A percentile compares a stretch with the other conserved stretches of the same genome.
These are phyloP conservation scores for Mastomys coucha DNA, from an alignment of 2,113 vertebrate genomes.

Conservation along the genomic window DNA sequence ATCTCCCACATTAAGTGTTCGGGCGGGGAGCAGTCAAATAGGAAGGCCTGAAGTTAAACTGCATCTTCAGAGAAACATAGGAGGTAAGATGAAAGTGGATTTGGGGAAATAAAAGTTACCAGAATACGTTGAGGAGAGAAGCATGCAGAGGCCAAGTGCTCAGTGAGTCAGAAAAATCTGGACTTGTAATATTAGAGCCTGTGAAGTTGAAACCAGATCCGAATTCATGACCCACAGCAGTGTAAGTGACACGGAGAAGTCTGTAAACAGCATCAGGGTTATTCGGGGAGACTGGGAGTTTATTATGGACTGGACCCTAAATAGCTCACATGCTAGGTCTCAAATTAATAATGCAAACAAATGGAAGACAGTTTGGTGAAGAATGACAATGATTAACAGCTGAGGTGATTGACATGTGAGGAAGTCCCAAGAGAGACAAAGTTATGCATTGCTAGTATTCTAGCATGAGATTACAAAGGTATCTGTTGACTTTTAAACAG, in stretches of 20 bases:
- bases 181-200: conserved; percentile 59
- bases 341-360: conserved; percentile 56
- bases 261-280: conserved; percentile 55
- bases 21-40: not conserved
- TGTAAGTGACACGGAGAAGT: conserved; percentile 44
- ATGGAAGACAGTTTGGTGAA: conserved; percentile 14
- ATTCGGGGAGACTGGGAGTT: conserved; percentile 47
- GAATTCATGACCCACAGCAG: conserved; percentile 61
- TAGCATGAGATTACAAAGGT: not conserved
- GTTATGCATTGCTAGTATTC: not conserved
- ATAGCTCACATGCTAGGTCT: not conserved
- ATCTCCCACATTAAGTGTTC: not conserved
- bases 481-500: conserved; percentile 39
- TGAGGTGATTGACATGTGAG: conserved; percentile 4
- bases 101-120: conserved; percentile 49
- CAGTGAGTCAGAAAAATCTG: conserved; percentile 73
- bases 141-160: conserved; percentile 54
- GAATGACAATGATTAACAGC: conserved; percentile 2
- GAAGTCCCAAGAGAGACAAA: conserved; percentile 37
- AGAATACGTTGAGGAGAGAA: conserved; percentile 47
- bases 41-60: conserved; percentile 16
- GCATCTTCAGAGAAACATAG: conserved; percentile 50
- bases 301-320: conserved; percentile 36
- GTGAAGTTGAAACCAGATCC: conserved; percentile 67
- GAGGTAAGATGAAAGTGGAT: conserved; percentile 52